These are phyloP conservation scores for Idaea dimidiata DNA, from an alignment of 2,888 invertebrate genomes.

Conservation along the genomic window DNA sequence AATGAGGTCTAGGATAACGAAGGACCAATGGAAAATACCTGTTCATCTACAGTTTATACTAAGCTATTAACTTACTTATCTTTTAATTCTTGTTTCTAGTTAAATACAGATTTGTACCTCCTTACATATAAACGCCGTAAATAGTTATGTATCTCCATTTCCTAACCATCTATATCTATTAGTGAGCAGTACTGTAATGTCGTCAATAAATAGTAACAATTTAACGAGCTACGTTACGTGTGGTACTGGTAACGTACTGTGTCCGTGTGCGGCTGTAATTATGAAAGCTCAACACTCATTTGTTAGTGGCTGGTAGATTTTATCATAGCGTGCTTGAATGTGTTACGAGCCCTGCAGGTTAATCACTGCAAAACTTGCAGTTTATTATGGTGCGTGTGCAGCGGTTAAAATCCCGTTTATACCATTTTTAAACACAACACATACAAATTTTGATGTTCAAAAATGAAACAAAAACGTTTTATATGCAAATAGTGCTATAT, in stretches of 20 bases:
- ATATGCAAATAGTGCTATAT: too few species aligned
- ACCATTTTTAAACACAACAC: too few species aligned
- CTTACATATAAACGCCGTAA: too few species aligned
- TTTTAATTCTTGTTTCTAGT: too few species aligned
- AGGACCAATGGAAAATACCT: too few species aligned
- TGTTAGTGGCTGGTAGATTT: constrained; percentile 22
- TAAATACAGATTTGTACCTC: too few species aligned
- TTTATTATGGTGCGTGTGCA: background rate
- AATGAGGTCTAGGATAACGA: too few species aligned
- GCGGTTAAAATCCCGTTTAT: background rate
- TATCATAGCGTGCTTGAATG: constrained; percentile 6
- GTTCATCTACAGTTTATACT: too few species aligned
- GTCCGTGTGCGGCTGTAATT: constrained; percentile 21
- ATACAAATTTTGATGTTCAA: too few species aligned
- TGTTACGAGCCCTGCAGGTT: background rate
- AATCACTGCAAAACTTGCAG: background rate
- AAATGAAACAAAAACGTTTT: too few species aligned
- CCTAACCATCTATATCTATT: background rate
- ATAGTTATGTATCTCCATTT: background rate
- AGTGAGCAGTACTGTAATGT: background rate
- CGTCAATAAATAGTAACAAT: background rate
- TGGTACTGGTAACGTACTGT: too few species aligned
- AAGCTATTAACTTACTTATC: too few species aligned
- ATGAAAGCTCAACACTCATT: constrained; percentile 19
- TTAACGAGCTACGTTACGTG: background rate